phyloP scores from a whole-genome alignment of 2,113 vertebrate species.

The Bungarus multicinctus region DNA sequence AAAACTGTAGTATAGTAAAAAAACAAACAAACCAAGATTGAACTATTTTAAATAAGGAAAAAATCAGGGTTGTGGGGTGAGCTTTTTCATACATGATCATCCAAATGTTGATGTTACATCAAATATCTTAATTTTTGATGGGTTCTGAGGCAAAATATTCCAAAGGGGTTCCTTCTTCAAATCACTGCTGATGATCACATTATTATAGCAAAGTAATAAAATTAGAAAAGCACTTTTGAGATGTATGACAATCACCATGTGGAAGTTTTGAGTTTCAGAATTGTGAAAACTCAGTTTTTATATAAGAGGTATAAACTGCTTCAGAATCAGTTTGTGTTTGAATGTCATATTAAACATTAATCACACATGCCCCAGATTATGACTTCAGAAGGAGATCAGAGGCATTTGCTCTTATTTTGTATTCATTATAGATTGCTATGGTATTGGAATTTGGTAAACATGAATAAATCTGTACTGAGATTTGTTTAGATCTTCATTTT shows the following conservation, averaged over 20 bases:
- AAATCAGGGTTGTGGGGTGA: not conserved
- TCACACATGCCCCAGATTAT: not conserved
- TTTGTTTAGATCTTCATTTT: not conserved
- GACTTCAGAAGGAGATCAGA: not conserved
- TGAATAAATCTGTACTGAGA: not conserved
- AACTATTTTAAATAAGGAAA: not conserved
- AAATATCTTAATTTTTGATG: not conserved
- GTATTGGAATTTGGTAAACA: not conserved
- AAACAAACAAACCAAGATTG: not conserved
- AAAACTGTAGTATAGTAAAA: not conserved
- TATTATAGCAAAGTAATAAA: not conserved
- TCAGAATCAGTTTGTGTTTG: not conserved
- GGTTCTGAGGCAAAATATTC: not conserved
- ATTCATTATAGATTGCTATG: not conserved
- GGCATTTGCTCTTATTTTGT: not conserved
- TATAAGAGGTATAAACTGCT: not conserved
- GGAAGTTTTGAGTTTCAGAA: not conserved
- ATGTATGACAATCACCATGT: not conserved
- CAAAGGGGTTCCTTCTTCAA: not conserved
- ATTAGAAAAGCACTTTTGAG: not conserved
- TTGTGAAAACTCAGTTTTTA: not conserved
- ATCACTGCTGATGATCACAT: not conserved
- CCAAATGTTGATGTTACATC: not conserved
- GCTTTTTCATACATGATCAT: not conserved
- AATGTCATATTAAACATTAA: not conserved